phyloP scores from a whole-genome alignment of 1,140 invertebrate genomes.

The Aphaenogaster rudis region DNA sequence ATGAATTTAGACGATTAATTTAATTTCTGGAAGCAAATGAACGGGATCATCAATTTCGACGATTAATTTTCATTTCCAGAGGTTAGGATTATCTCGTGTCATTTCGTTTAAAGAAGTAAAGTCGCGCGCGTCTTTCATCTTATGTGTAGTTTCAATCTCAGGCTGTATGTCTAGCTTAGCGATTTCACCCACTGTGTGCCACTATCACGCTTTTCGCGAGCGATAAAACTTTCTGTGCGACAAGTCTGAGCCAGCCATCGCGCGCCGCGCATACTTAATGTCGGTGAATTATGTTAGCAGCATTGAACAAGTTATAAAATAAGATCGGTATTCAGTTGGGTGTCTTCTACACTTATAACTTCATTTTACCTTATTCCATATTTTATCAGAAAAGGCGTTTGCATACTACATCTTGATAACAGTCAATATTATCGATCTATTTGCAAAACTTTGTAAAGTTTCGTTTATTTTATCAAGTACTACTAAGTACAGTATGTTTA shows the following conservation, averaged over 20 bases:
- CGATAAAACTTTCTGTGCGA: neutral
- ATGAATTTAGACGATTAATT: neutral
- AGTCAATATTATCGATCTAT: neutral
- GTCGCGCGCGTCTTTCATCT: neutral
- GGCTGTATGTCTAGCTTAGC: neutral
- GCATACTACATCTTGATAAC: neutral
- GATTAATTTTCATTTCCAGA: neutral
- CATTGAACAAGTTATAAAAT: slow-evolving; percentile 34
- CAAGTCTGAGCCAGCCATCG: neutral
- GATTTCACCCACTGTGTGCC: neutral
- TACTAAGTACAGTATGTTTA: neutral
- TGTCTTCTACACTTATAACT: neutral
- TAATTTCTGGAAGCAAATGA: neutral
- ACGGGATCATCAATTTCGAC: neutral
- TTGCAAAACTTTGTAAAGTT: neutral
- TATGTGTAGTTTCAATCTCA: neutral
- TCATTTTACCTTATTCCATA: neutral
- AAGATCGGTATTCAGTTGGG: neutral
- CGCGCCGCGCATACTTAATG: slow-evolving; percentile 32
- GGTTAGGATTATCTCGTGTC: neutral
- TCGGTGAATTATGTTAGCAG: slow-evolving; percentile 19
- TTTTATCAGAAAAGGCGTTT: neutral
- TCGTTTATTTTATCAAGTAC: neutral
- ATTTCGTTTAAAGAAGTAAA: neutral
- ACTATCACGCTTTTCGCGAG: neutral